Evolutionary conservation across 2,797 vertebrate species (phyloP), one percentile per base, ranked within the genome.

Genomic region (Linurgus olivaceus): DNA sequence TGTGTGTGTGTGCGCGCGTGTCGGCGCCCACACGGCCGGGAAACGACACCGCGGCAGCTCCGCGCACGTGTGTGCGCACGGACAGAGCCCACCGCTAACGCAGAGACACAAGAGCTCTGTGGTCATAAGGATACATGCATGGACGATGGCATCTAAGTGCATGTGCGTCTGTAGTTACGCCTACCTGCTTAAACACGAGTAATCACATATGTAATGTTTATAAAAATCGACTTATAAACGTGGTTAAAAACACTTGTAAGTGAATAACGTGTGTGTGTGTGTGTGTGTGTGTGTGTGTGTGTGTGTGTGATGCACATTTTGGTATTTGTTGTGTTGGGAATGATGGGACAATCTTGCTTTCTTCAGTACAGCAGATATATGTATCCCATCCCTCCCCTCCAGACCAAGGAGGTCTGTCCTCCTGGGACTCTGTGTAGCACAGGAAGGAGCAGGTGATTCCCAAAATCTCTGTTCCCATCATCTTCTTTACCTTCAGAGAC

Each of bases 281-380:
- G 35, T 35, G 4, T 19, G 7, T 12, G 2, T 3, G 3, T 2
- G 5, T 1, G 3, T 4, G 1, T 3, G 5, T 2, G 4, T 33
- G 3, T 13, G 4, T 10, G 7, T 8, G 2, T 2, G 3, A 42
- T 2, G 3, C 15, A 10, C 15, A 6, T 50, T 58, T n/a, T 1
- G 15, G 9, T 54, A 9, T 45, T 31, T 63, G 44, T 20, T 66
- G 12, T n/a, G 3, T 29, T 42, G 9, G 19, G 4, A 66, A 66
- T 19, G 21, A 65, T 16, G 31, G 6, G 20, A 50, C 21, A n/a
- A 31, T 52, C 51, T 31, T 52, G 57, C 26, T 62, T 61, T 80
- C 29, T 57, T 61, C 68, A 38, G 47, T 38, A 19, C 44, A 57
- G 38, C 13, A 57, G 17, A 38, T 33, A 28, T 0, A 24, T 5